These are phyloP conservation scores for Okapia johnstoni DNA, from an alignment of 2,113 vertebrate species.

Conservation along the genomic window DNA sequence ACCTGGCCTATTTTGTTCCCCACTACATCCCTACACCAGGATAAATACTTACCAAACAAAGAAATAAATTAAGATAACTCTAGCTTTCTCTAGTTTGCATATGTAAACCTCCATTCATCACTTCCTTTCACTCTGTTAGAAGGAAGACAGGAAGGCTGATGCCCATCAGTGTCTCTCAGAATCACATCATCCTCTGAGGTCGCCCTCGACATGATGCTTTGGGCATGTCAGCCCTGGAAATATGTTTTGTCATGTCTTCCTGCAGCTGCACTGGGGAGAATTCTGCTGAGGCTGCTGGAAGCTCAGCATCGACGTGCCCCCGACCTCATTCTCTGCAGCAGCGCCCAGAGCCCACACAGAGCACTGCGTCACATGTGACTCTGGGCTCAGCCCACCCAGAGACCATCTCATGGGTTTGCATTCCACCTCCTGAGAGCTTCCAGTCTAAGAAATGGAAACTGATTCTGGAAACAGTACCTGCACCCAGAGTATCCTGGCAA, in stretches of 20 bases:
- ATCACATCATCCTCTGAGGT: background rate
- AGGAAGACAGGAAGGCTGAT: background rate
- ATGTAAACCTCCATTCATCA: background rate
- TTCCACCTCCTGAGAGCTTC: background rate
- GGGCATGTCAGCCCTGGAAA: background rate
- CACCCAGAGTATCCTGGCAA: background rate
- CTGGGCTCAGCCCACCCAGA: background rate
- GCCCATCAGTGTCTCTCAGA: background rate
- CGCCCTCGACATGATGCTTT: background rate
- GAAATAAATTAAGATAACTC: background rate
- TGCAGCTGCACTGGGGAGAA: background rate
- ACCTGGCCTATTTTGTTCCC: no score
- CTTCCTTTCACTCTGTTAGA: background rate
- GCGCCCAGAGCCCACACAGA: background rate
- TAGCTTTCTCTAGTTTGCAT: background rate
- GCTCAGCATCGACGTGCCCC: background rate
- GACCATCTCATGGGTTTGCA: background rate
- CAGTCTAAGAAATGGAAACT: background rate
- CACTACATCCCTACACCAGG: accelerated
- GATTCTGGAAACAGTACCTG: background rate
- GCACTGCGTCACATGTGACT: background rate
- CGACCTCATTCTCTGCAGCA: background rate
- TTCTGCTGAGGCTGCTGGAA: background rate
- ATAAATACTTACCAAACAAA: background rate
- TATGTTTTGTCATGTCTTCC: background rate